Evolutionary conservation across 2,888 invertebrate species (phyloP), one percentile per base, ranked within the genome.

Genomic region (Byasa hedistus): DNA sequence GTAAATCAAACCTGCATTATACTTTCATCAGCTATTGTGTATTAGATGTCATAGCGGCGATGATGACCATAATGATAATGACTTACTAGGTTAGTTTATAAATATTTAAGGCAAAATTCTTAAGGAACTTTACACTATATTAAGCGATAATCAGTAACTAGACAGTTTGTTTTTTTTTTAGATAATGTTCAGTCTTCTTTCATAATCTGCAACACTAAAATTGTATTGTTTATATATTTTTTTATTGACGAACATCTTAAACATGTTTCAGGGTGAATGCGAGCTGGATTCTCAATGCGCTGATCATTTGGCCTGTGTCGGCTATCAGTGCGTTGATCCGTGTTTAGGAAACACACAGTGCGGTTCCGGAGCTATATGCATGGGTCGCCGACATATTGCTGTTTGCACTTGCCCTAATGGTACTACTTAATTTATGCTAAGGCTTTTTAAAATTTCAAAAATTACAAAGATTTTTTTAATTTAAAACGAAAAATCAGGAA

Each of bases 401-500:
- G 96, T 97, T 52, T 97, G 97, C 82, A 96, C 96, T 2, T 97
- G 97, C 73, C 94, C 95, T 1, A 86, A 93, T 48, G 96, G 96
- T 79, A 83, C 73, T 55, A 3, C n/a, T n/a, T n/a, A 0, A 12
- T 48, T 32, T 12, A 24, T 21, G 12, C 19, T 10, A 10, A 44
- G 44, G 0, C 44, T 44, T 44, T 4, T 36, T 36, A 7, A 7
- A 4, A 36, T 36, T 36, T 10, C 10, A n/a, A n/a, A n/a, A n/a
- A n/a, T n/a, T n/a, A n/a, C n/a, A n/a, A n/a, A n/a, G n/a, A n/a
- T n/a, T n/a, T n/a, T n/a, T n/a, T n/a, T n/a, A n/a, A n/a, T n/a
- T n/a, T n/a, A n/a, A n/a, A n/a, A n/a, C n/a, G n/a, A n/a, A n/a
- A n/a, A n/a, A n/a, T n/a, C n/a, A n/a, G n/a, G n/a, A n/a, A n/a